These are phyloP conservation scores for Amphipoea lucens DNA, from an alignment of 2,888 invertebrate species.

Conservation along the genomic window DNA sequence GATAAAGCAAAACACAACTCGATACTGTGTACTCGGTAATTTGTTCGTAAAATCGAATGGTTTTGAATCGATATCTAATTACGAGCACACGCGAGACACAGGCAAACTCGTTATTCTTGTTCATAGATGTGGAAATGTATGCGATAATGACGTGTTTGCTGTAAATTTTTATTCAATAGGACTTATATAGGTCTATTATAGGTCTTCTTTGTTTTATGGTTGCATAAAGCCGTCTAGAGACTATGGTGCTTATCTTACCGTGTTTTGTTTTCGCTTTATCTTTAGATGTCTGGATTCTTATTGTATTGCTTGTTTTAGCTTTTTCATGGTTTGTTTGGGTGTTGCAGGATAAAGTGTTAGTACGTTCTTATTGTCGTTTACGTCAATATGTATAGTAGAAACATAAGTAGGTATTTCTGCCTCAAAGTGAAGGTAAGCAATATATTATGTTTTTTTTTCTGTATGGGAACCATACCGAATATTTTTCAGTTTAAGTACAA, in stretches of 20 bases:
- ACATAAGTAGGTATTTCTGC: neutral
- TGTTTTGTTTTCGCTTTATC: conserved; percentile 31
- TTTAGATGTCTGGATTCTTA: conserved; percentile 16
- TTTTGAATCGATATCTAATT: conserved; percentile 68
- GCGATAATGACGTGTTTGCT: conserved; percentile 65
- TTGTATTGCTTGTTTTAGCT: conserved; percentile 16
- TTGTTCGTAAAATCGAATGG: conserved; percentile 62
- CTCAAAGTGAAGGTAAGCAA: neutral
- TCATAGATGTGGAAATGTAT: conserved; percentile 70
- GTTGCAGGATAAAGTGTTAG: conserved; percentile 2
- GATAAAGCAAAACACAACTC: conserved; percentile 56
- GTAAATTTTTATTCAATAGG: conserved; percentile 53
- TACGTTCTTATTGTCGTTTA: neutral
- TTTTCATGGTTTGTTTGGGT: conserved; percentile 6
- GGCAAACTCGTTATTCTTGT: conserved; percentile 77
- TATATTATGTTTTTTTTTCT: neutral
- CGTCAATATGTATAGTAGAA: neutral
- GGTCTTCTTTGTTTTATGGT: conserved; percentile 38
- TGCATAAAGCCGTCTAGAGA: conserved; percentile 35
- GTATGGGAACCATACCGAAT: neutral
- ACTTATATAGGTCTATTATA: conserved; percentile 13
- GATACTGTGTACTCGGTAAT: conserved; percentile 49
- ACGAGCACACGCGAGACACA: conserved; percentile 60
- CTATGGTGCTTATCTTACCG: conserved; percentile 30
- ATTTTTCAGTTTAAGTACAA: neutral